Evolutionary conservation across 2,797 vertebrate species (phyloP).

Genomic region (Phaenicophaeus curvirostris): DNA sequence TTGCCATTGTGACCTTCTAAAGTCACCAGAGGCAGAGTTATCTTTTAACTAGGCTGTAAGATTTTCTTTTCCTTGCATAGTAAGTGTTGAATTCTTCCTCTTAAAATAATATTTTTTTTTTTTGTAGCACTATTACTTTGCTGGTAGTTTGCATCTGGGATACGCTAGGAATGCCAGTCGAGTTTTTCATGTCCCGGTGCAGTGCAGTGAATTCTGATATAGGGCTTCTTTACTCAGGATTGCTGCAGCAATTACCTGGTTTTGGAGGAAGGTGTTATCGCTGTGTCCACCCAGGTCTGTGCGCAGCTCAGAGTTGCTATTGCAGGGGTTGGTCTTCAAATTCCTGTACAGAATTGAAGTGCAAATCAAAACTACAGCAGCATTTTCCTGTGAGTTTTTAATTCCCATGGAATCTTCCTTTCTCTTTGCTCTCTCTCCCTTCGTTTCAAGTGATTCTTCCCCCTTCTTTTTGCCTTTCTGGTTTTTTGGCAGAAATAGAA

Average conservation of each 20-base stretch:
- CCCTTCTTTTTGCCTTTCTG: not conserved
- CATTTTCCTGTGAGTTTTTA: not conserved
- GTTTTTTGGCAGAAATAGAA: not conserved
- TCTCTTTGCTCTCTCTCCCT: not conserved
- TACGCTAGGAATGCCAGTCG: not conserved
- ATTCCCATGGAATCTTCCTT: not conserved
- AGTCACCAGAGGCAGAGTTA: not conserved
- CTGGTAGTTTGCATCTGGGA: not conserved
- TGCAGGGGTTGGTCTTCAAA: not conserved
- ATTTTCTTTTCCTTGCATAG: not conserved
- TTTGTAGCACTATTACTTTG: not conserved
- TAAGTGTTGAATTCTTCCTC: not conserved
- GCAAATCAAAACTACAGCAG: not conserved
- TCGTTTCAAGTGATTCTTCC: not conserved
- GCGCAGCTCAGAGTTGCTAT: not conserved
- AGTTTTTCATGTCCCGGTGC: not conserved
- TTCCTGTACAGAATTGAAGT: not conserved
- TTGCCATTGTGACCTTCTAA: not conserved
- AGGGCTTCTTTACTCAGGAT: not conserved
- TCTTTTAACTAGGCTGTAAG: not conserved
- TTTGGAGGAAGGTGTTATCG: not conserved
- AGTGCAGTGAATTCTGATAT: not conserved
- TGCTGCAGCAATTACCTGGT: not conserved
- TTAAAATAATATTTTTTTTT: too few species aligned
- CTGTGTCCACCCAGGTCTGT: not conserved